Evolutionary conservation across 1,140 invertebrate species (phyloP), one percentile per base, ranked within the genome.

Genomic region (Rhizoglyphus robini): DNA sequence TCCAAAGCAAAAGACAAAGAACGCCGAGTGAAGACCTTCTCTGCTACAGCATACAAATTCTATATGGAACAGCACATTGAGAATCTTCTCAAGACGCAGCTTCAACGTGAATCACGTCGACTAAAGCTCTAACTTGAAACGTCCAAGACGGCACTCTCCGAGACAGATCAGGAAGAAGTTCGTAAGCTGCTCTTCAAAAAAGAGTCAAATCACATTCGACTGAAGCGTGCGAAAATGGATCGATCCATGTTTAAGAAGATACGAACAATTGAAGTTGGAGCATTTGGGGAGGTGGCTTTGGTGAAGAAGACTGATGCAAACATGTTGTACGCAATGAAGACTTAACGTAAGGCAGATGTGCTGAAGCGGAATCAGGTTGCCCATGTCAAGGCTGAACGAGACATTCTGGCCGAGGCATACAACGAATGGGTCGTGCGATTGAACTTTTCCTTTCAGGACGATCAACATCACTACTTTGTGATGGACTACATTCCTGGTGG

Each of bases 351-450:
- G 76, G 89, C 90, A 15, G 96, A 99, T 75, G 99, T 99, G 94
- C 79, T 99, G 49, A 94, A 98, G 76, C 98, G 98, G 74, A 96
- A 99, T 80, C 96, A 99, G 81, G 87, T 98, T 61, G 96, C 96
- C 2, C 96, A 99, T 77, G 96, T 99, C 3, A 82, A 96, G 72
- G 96, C 96, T 11, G 96, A 99, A 79, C 80, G 96, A 66, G 96
- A 99, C 76, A 90, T 99, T 58, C 80, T 99, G 36, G 96, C 97
- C 8, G 94, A 99, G 79, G 96, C 96, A 0, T 96, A 99, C 78
- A 95, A 98, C 76, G 90, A 96, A 73, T 99, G 96, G 96, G 95
- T 99, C 49, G 96, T 99, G 29, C 98, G 96, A 80, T 96, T 99
- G 94, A 98, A 93, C 79, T 99, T 96, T 81, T 96, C 92, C 76